Evolutionary conservation across 2,113 vertebrate genomes (phyloP).

Genomic region (Pimephales promelas): DNA sequence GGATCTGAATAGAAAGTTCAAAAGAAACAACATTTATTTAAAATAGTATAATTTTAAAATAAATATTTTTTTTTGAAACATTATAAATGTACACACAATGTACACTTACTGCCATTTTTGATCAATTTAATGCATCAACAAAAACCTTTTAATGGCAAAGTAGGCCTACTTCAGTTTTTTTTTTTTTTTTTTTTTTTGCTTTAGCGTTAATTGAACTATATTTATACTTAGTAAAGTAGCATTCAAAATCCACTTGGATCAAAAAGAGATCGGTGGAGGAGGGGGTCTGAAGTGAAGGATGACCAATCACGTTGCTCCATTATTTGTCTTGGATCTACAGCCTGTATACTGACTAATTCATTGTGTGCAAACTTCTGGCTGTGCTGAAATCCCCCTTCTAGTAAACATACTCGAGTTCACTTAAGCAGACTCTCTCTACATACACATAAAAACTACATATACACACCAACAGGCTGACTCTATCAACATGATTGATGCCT

Average conservation of each 20-base stretch:
- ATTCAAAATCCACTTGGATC: neutral
- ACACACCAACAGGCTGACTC: constrained; percentile 40
- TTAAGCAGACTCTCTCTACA: constrained; percentile 33
- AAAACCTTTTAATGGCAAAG: no score
- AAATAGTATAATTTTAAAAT: no score
- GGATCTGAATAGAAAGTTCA: no score
- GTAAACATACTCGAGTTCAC: constrained; percentile 43
- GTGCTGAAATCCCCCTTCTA: constrained; percentile 25
- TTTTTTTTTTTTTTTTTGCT: no score
- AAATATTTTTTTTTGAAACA: no score
- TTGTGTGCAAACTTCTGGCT: constrained; percentile 26
- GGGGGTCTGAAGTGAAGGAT: neutral
- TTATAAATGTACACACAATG: no score
- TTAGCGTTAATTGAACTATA: neutral
- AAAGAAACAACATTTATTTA: no score
- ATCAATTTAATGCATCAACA: no score
- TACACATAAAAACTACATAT: constrained; percentile 29
- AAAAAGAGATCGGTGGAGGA: neutral
- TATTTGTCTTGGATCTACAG: constrained; percentile 10
- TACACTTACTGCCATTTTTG: no score
- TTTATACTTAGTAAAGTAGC: neutral
- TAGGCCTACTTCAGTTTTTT: no score
- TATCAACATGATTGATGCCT: constrained; percentile 52
- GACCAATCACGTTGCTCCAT: neutral
- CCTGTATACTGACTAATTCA: constrained; percentile 17